These are phyloP conservation scores for Tolypeutes matacus DNA, from an alignment of 2,797 vertebrate species.

Conservation along the genomic window DNA sequence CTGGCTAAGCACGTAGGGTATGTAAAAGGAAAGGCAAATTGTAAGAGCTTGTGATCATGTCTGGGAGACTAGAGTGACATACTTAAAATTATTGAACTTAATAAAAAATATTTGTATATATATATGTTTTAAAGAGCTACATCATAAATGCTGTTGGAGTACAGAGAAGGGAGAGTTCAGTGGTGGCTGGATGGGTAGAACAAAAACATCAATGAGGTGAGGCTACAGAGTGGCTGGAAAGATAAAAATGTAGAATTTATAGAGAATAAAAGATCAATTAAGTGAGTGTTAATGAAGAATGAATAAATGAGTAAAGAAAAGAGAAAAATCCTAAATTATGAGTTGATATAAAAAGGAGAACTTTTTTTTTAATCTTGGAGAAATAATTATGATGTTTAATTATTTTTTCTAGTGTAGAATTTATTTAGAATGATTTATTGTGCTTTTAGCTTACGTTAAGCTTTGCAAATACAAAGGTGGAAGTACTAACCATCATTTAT, in stretches of 20 bases:
- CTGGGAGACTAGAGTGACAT: background rate
- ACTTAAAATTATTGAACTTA: conserved; percentile 8
- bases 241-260: background rate
- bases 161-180: background rate
- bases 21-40: background rate
- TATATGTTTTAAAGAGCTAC: background rate
- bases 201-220: background rate
- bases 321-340: background rate
- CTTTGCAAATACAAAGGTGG: conserved; percentile 30
- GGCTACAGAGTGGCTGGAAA: background rate
- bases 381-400: conserved; percentile 22
- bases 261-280: background rate
- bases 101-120: background rate
- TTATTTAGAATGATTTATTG: conserved; percentile 49
- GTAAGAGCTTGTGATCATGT: background rate
- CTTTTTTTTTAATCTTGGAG: conserved; percentile 40
- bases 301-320: background rate
- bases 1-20: background rate
- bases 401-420: background rate
- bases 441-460: background rate
- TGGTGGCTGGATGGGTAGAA: background rate
- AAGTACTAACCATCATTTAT: background rate
- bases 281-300: background rate
- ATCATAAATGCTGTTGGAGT: background rate
- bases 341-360: conserved; percentile 23